These are phyloP conservation scores for Emydura subglobosa DNA, from an alignment of 2,113 vertebrate genomes.

Conservation along the genomic window DNA sequence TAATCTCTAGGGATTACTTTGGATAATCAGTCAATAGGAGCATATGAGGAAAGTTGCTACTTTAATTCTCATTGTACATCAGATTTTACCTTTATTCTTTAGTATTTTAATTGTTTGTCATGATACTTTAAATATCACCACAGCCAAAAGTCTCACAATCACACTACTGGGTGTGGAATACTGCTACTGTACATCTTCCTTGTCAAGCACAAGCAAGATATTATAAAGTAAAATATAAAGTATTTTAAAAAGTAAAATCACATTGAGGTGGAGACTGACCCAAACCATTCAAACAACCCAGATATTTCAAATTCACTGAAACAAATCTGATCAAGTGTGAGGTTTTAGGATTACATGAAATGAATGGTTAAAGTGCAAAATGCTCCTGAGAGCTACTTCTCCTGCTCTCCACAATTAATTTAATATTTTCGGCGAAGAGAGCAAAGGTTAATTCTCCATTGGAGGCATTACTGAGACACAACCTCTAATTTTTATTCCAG, in stretches of 20 bases:
- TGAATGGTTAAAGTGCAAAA: constrained; percentile 46
- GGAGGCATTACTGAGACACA: constrained; percentile 44
- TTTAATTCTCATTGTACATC: constrained; percentile 16
- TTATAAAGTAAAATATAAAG: neutral
- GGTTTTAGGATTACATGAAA: constrained; percentile 62
- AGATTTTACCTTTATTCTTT: constrained; percentile 2
- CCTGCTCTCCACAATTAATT: constrained; percentile 68
- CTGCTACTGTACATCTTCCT: constrained; percentile 1
- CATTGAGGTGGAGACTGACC: constrained; percentile 29
- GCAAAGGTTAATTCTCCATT: constrained; percentile 53
- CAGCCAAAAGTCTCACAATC: constrained; percentile 41
- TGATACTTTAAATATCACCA: constrained; percentile 35
- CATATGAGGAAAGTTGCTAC: neutral
- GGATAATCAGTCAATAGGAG: neutral
- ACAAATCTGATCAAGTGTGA: constrained; percentile 49
- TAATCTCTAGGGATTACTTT: neutral
- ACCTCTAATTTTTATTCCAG: constrained; percentile 25
- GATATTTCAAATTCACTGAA: constrained; percentile 55
- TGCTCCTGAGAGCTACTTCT: constrained; percentile 66
- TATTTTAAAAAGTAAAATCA: constrained; percentile 24
- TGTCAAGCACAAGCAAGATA: neutral
- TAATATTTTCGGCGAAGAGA: constrained; percentile 58
- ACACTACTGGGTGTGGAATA: constrained; percentile 30
- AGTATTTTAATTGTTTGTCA: constrained; percentile 48
- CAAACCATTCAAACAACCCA: neutral